Evolutionary conservation across 2,113 vertebrate genomes (phyloP).

Genomic region (Sebastes fasciatus): DNA sequence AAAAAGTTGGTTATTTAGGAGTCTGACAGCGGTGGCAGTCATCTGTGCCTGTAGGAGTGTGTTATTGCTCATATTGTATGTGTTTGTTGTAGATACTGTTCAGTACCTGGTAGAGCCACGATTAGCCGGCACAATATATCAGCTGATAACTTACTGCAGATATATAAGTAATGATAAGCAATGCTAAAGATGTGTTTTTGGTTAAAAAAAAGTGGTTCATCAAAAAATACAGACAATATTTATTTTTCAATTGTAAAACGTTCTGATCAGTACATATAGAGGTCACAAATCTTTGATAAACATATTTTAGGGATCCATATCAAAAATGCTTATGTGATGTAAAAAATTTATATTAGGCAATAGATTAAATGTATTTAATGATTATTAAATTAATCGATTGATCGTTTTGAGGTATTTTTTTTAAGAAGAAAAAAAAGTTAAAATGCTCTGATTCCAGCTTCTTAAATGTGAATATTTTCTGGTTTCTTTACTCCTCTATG

Average conservation of each 20-base stretch:
- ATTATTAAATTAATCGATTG: too few relatives aligned
- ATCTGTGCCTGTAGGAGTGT: background rate
- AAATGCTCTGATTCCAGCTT: too few relatives aligned
- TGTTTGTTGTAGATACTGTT: slow-evolving; percentile 4
- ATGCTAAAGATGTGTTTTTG: background rate
- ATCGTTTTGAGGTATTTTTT: too few relatives aligned
- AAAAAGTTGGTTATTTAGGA: background rate
- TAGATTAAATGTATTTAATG: too few relatives aligned
- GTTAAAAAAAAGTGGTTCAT: too few relatives aligned
- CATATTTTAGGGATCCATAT: background rate
- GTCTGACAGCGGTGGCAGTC: background rate
- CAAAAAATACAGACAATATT: background rate
- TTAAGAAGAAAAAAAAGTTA: too few relatives aligned
- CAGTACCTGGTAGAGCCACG: background rate
- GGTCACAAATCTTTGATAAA: background rate
- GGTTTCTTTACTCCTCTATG: too few relatives aligned
- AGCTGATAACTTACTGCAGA: background rate
- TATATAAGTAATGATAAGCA: background rate
- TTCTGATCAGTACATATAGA: background rate
- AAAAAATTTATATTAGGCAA: background rate
- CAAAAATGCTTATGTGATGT: background rate
- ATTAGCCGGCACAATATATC: background rate
- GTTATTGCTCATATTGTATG: background rate
- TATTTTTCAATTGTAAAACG: background rate
- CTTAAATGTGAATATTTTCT: too few relatives aligned